Base-by-base conservation (phyloP, 2,888 invertebrate genomes). In the Brachycybe producta region DNA sequence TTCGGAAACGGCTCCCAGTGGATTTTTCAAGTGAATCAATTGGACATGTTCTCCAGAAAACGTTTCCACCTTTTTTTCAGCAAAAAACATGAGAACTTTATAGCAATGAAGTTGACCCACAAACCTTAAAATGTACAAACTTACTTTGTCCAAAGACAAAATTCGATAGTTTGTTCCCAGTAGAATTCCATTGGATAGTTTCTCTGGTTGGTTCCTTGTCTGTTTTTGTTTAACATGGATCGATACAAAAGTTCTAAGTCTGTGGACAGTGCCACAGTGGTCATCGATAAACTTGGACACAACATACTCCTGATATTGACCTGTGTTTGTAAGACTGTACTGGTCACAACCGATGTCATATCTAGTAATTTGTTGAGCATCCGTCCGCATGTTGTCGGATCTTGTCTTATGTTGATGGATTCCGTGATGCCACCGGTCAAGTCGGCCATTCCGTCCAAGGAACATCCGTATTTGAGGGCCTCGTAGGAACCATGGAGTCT, bases 401-500 rank as follows among this genome's bases (percentile, higher is more conserved):
- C 78, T 54, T 81, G 79, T 13, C 78, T 70, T 32, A 82, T 73
- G n/a, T 76, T 74, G 55, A 87, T 76, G 54, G 80, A 81, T 65
- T 90, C 87, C 0, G 87, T 85, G 51, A 90, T 83, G 4, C 90
- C 90, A 0, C 90, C 90, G 0, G 88, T 84, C 27, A 91, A 72
- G 67, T 90, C 88, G 0, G 86, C 84, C 46, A 91, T 70, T 1
- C 88, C 90, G 64, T 90, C 88, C 53, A 87, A 70, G 11, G 85
- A 71, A 39, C 84, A 85, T n/a, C 88, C 88, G 63, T 91, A 91
- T 63, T 90, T 90, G 1, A 91, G 71, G 0, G 90, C 90, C 68
- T 91, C 90, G 68, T 91, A 91, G 0, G 90, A 90, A 3, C 90
- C 90, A 63, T 90, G 90, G 49, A 91, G 69, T 69, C 87, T 87